phyloP scores from a whole-genome alignment of 1,140 invertebrate species.

The Idris sp. region DNA sequence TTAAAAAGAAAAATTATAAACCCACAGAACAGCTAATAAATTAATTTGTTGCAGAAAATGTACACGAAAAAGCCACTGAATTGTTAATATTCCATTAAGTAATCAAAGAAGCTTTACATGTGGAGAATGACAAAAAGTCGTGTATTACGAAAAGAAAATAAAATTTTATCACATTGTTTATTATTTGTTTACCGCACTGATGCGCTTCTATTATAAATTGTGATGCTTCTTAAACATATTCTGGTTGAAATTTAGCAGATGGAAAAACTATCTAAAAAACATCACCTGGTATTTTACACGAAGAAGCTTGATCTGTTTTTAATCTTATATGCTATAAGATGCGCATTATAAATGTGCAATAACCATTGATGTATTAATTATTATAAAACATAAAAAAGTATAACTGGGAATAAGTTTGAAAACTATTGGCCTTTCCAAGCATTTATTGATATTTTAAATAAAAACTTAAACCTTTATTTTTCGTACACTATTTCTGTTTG shows the following conservation, averaged over 20 bases:
- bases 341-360: conserved; percentile 53
- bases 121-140: conserved; percentile 67
- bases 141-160: conserved; percentile 65
- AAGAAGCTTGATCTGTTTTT: conserved; percentile 54
- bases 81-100: conserved; percentile 65
- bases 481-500: conserved; percentile 27
- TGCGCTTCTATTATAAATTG: conserved; percentile 58
- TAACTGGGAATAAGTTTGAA: conserved; percentile 22
- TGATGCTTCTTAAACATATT: conserved; percentile 64
- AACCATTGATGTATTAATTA: conserved; percentile 57
- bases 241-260: conserved; percentile 30
- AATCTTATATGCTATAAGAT: conserved; percentile 55
- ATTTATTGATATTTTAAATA: conserved; percentile 37
- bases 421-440: conserved; percentile 44
- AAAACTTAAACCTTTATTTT: conserved; percentile 17
- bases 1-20: too few species aligned
- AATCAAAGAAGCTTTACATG: conserved; percentile 72
- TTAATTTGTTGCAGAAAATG: conserved; percentile 64
- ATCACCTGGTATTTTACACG: conserved; percentile 36
- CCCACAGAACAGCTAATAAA: too few species aligned
- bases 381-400: neutral
- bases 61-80: conserved; percentile 55
- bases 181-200: conserved; percentile 64
- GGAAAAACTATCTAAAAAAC: conserved; percentile 27
- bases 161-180: conserved; percentile 69